Evolutionary conservation across 1,140 invertebrate genomes (phyloP).

Genomic region (Zaprionus lachaisei): DNA sequence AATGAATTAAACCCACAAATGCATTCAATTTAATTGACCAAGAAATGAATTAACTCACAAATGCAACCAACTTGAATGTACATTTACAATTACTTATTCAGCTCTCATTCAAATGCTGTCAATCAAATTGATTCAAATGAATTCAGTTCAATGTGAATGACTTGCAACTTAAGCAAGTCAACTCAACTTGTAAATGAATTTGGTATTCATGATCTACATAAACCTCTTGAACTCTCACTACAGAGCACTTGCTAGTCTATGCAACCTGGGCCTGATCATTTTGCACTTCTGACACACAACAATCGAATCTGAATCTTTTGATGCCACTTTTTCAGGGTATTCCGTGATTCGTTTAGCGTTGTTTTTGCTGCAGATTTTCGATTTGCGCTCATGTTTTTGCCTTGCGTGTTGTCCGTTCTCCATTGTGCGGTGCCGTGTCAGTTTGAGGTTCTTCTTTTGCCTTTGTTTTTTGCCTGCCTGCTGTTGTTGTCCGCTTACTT

Average conservation of each 20-base stretch:
- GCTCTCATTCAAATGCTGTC: not conserved
- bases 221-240: not conserved
- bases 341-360: conserved; percentile 18
- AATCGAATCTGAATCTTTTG: not conserved
- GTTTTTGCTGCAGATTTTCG: conserved; percentile 15
- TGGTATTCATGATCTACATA: not conserved
- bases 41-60: too few species aligned
- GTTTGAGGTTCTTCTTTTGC: conserved; percentile 36
- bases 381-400: conserved; percentile 15
- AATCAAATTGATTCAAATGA: not conserved
- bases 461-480: conserved; percentile 6
- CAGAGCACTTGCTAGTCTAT: not conserved
- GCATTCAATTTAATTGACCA: too few species aligned
- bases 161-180: not conserved
- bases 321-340: conserved; percentile 7
- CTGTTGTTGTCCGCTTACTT: not conserved
- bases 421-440: conserved; percentile 20
- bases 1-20: too few species aligned
- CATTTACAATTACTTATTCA: not conserved
- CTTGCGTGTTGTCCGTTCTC: conserved; percentile 20
- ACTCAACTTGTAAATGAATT: not conserved
- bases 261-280: not conserved
- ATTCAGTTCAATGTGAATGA: not conserved
- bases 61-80: not conserved
- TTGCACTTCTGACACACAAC: not conserved